These are phyloP conservation scores for Crotophaga sulcirostris DNA, from an alignment of 2,113 vertebrate species.

Conservation along the genomic window DNA sequence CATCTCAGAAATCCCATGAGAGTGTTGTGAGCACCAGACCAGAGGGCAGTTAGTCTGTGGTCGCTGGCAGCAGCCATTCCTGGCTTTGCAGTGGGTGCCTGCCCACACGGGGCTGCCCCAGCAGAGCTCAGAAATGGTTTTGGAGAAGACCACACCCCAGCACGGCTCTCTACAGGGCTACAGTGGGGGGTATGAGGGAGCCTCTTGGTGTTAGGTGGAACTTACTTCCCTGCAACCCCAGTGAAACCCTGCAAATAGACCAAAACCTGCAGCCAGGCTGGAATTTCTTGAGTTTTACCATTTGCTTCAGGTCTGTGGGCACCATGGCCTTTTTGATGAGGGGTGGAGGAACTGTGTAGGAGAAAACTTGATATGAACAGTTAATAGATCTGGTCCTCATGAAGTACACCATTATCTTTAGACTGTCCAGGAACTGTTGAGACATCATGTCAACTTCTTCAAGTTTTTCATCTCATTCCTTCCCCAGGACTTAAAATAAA, in stretches of 20 bases:
- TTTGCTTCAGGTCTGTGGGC: neutral
- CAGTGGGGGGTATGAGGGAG: fast-evolving
- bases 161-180: neutral
- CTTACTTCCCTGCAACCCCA: neutral
- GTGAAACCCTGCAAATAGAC: neutral
- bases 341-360: neutral
- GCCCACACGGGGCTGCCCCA: neutral
- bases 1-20: neutral
- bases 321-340: neutral
- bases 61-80: neutral
- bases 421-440: neutral
- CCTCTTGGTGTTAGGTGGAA: neutral
- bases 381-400: neutral
- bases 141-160: neutral
- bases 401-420: neutral
- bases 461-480: neutral
- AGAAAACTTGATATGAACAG: neutral
- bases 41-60: neutral
- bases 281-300: neutral
- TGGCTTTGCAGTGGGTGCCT: neutral
- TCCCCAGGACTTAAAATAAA: neutral
- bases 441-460: neutral
- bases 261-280: neutral
- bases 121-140: neutral
- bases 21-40: neutral